These are phyloP conservation scores for Trichoplusia ni DNA, from an alignment of 1,140 invertebrate species.

Conservation along the genomic window DNA sequence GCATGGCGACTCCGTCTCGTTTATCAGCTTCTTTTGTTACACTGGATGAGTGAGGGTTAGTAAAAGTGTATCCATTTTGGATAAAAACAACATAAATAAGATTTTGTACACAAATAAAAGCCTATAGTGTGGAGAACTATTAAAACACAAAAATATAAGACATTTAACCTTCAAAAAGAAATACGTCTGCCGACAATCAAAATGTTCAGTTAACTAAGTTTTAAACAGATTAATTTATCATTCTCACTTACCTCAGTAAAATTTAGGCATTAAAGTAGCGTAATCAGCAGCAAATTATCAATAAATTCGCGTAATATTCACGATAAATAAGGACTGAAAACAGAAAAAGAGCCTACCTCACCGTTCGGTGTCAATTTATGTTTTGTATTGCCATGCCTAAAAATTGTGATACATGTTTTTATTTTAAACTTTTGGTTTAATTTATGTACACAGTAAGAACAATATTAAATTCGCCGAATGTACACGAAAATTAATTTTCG, in stretches of 20 bases:
- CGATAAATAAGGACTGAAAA: conserved; percentile 80
- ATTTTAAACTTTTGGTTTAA: not conserved
- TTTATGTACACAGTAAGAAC: too few species aligned
- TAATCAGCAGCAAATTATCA: conserved; percentile 67
- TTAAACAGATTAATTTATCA: conserved; percentile 8
- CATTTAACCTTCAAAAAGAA: conserved; percentile 72
- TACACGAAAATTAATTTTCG: too few species aligned
- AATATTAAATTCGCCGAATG: too few species aligned
- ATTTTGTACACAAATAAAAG: not conserved
- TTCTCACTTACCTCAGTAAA: conserved; percentile 72
- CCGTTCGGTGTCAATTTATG: conserved; percentile 78
- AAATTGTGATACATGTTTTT: not conserved
- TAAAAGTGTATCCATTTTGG: not conserved
- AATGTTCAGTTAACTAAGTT: conserved; percentile 45
- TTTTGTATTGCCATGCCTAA: conserved; percentile 50
- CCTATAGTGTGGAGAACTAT: not conserved
- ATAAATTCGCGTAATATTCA: conserved; percentile 74
- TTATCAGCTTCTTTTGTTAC: conserved; percentile 29
- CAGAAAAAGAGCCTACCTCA: conserved; percentile 81
- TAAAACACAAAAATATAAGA: conserved; percentile 52
- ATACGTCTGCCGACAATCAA: conserved; percentile 69
- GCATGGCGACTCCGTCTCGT: conserved; percentile 60
- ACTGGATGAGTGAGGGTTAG: not conserved
- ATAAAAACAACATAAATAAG: not conserved
- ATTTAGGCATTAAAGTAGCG: conserved; percentile 76